A percentile compares a stretch with the other conserved stretches of the same genome.
phyloP scores from a whole-genome alignment of 1,140 invertebrate species.

The Drosophila orosa region DNA sequence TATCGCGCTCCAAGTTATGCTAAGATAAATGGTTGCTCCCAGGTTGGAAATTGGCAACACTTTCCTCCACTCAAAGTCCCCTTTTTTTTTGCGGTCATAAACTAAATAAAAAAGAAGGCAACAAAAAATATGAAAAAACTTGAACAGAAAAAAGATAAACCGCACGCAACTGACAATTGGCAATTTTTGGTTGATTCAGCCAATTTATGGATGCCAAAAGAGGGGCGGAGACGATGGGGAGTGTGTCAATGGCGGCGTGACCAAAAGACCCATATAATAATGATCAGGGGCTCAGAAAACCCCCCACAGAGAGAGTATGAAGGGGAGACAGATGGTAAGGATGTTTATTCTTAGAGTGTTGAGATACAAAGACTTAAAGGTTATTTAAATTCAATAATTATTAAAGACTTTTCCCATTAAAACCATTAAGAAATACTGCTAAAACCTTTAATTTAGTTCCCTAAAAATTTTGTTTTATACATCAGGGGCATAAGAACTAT shows the following conservation, averaged over 20 bases:
- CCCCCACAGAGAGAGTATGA: background rate
- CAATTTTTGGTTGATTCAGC: conserved; percentile 68
- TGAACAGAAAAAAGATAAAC: conserved; percentile 2
- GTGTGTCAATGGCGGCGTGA: conserved; percentile 52
- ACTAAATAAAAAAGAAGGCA: conserved; percentile 38
- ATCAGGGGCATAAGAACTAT: too few species aligned
- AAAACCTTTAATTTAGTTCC: too few species aligned
- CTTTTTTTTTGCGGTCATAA: conserved; percentile 34
- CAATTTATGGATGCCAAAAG: conserved; percentile 53
- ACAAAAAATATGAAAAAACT: conserved; percentile 31
- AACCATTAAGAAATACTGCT: background rate
- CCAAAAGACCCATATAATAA: conserved; percentile 54
- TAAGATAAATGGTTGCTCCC: conserved; percentile 70
- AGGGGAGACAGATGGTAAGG: background rate
- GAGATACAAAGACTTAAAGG: too few species aligned
- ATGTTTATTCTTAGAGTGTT: background rate
- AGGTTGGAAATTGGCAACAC: conserved; percentile 68
- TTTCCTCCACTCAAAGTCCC: conserved; percentile 49
- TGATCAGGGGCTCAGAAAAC: background rate
- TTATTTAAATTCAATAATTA: background rate
- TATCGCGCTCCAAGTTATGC: conserved; percentile 79
- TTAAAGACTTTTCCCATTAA: background rate
- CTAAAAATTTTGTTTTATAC: too few species aligned
- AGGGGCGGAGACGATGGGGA: background rate
- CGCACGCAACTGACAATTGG: conserved; percentile 53